These are phyloP conservation scores for Polyommatus iphigenia DNA, from an alignment of 2,888 invertebrate species.

Conservation along the genomic window DNA sequence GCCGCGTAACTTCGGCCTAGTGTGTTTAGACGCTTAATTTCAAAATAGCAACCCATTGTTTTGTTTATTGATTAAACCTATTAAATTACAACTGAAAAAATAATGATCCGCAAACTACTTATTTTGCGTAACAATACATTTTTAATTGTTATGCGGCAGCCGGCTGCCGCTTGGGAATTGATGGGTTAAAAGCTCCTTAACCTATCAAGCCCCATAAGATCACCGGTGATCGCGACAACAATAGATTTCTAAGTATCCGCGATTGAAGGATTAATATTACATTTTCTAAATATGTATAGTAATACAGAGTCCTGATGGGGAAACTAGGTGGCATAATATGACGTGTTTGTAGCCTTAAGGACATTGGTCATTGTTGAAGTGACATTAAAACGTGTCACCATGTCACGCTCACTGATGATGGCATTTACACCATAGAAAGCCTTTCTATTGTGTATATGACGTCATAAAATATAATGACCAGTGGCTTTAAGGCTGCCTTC, in stretches of 20 bases:
- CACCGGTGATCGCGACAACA: too few relatives aligned
- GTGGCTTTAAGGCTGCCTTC: too few relatives aligned
- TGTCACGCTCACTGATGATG: not conserved
- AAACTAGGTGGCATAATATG: not conserved
- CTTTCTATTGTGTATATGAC: not conserved
- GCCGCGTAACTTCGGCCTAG: too few relatives aligned
- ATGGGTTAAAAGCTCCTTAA: too few relatives aligned
- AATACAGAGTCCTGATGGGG: not conserved
- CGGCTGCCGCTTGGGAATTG: too few relatives aligned
- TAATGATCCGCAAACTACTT: not conserved
- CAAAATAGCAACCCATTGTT: not conserved
- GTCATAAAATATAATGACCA: not conserved
- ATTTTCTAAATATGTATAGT: not conserved
- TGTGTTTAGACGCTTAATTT: too few relatives aligned
- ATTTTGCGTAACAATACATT: not conserved
- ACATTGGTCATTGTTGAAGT: constrained; percentile 7
- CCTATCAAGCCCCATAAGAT: too few relatives aligned
- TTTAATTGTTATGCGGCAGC: too few relatives aligned
- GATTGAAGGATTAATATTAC: too few relatives aligned
- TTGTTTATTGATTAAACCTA: not conserved
- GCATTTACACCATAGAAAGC: not conserved
- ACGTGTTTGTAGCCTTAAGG: not conserved
- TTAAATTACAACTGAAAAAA: not conserved
- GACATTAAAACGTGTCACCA: not conserved
- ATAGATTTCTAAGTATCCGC: too few relatives aligned